Conservation (phyloP, 2,113 vertebrate species). For the Lipophrys pholis region DNA sequence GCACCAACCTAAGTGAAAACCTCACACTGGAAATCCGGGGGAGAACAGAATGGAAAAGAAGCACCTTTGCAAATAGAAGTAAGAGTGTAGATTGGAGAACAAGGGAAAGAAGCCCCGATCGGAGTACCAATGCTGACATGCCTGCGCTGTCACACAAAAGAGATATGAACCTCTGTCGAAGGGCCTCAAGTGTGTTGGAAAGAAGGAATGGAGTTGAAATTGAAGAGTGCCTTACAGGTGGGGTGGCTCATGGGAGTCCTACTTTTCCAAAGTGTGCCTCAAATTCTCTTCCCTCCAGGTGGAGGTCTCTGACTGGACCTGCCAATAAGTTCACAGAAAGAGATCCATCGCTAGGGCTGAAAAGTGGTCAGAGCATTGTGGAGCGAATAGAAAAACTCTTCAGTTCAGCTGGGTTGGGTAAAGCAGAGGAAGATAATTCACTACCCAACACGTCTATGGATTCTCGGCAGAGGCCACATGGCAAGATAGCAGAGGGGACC, state of each 20-base stretch:
- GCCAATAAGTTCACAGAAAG: conserved; percentile 15
- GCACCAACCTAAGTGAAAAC: conserved; percentile 19
- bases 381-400: conserved; percentile 80
- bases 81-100: conserved; percentile 75
- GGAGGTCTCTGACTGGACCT: conserved; percentile 47
- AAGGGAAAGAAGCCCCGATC: conserved; percentile 13
- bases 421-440: conserved; percentile 34
- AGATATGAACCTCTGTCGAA: neutral
- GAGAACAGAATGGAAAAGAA: conserved; percentile 56
- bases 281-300: conserved; percentile 69
- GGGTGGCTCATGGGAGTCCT: neutral
- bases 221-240: neutral
- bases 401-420: conserved; percentile 37
- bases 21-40: conserved; percentile 32
- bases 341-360: conserved; percentile 35
- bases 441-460: conserved; percentile 12
- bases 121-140: neutral
- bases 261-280: conserved; percentile 47
- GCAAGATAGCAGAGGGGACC: conserved; percentile 46
- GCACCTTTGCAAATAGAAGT: conserved; percentile 59
- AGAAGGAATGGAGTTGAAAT: conserved; percentile 1
- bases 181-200: conserved; percentile 42
- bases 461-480: conserved; percentile 13
- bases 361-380: conserved; percentile 71
- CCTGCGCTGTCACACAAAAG: conserved; percentile 3